These are phyloP conservation scores for Tipula unca DNA, from an alignment of 2,888 invertebrate genomes.

Conservation along the genomic window DNA sequence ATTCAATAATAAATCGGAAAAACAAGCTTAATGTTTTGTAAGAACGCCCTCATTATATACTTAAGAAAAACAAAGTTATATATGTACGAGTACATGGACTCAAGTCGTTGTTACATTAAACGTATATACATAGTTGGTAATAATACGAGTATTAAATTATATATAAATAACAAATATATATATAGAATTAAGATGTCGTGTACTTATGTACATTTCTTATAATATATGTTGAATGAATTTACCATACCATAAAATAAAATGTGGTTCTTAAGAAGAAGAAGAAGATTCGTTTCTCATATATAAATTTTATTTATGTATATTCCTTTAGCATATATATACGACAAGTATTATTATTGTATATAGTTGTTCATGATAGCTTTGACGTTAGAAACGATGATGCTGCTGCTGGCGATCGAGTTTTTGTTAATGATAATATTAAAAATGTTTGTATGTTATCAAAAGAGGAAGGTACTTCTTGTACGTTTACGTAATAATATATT, in stretches of 20 bases:
- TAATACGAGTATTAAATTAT: neutral
- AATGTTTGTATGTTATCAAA: neutral
- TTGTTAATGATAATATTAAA: neutral
- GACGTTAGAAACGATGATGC: neutral
- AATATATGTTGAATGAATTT: no score
- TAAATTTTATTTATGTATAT: neutral
- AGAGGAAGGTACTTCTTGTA: neutral
- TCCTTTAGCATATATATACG: neutral
- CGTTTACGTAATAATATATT: neutral
- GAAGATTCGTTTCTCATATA: neutral
- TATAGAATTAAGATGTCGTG: constrained; percentile 14
- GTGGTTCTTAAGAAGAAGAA: neutral
- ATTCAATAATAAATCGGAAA: neutral
- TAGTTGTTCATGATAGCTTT: neutral
- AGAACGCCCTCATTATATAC: constrained; percentile 2
- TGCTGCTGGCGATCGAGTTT: neutral
- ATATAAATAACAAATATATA: neutral
- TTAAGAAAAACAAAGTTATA: neutral
- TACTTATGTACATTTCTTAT: neutral
- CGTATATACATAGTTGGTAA: neutral
- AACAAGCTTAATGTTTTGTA: neutral
- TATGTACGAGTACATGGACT: neutral
- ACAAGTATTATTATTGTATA: neutral
- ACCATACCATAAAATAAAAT: neutral
- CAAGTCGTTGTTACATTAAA: neutral